Evolutionary conservation across 30 jellyfish, hydroid and myxozoan genomes (phyloP).

Genomic region (Nemopilema nomurai): DNA sequence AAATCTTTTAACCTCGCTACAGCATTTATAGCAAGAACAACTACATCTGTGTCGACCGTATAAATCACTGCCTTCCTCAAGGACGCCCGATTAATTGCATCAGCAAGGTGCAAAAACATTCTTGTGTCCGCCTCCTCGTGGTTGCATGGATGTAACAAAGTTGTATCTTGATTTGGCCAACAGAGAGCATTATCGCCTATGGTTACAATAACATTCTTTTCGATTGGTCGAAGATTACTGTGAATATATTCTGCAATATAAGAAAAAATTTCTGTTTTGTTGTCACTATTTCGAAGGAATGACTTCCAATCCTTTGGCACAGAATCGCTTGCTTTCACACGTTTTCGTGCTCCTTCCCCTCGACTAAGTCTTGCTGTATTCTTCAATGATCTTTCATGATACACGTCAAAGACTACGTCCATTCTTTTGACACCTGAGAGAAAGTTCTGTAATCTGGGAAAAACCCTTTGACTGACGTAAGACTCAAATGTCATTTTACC

Average conservation of each 20-base stretch:
- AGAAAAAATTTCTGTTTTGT: conserved; percentile 32
- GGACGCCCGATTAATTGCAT: conserved; percentile 30
- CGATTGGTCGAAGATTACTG: conserved; percentile 19
- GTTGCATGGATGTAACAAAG: conserved; percentile 50
- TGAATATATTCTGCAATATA: conserved; percentile 34
- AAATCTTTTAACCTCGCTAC: conserved; percentile 2
- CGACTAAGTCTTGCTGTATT: conserved; percentile 33
- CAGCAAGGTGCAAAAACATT: conserved; percentile 22
- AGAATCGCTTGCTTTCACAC: conserved; percentile 15
- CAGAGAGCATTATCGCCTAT: conserved; percentile 42
- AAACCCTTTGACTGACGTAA: conserved; percentile 26
- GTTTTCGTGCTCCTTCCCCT: conserved; percentile 43
- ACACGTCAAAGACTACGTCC: conserved; percentile 67
- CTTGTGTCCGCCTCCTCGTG: conserved; percentile 58
- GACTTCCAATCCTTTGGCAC: conserved; percentile 54
- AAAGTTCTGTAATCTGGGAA: conserved; percentile 26
- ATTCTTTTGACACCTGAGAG: conserved; percentile 41
- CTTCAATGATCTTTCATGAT: conserved; percentile 44
- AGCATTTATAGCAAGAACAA: conserved; percentile 35
- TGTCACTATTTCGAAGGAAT: conserved; percentile 43
- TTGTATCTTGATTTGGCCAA: conserved; percentile 37
- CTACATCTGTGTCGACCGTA: conserved; percentile 55
- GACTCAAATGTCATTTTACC: conserved; percentile 21
- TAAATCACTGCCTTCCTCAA: conserved; percentile 20
- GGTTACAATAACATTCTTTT: conserved; percentile 41